Conservation (phyloP, 2,113 vertebrate genomes). For the Pseudolaguvia tuberculata region DNA sequence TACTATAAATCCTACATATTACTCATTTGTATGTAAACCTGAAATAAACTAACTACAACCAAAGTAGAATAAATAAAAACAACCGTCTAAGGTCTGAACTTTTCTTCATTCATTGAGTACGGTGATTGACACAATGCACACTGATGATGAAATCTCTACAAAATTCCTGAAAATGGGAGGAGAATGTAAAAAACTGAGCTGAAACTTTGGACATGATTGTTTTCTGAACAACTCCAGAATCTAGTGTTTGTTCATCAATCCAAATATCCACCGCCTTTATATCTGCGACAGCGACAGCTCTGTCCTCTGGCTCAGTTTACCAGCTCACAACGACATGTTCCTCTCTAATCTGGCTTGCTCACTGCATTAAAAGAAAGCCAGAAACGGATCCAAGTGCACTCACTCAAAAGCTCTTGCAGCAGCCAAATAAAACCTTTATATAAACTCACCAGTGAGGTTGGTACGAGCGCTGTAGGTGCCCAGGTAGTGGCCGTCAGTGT, state of each 20-base stretch:
- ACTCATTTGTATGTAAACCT: background rate
- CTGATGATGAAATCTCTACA: background rate
- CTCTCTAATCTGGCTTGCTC: background rate
- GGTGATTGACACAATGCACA: background rate
- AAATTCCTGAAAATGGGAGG: background rate
- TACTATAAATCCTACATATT: too few species aligned
- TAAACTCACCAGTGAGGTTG: slow-evolving; percentile 81
- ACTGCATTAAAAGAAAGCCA: too few species aligned
- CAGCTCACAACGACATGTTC: background rate
- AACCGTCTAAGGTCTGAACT: background rate
- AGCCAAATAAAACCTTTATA: background rate
- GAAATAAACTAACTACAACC: background rate
- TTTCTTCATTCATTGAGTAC: background rate
- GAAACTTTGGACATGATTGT: background rate
- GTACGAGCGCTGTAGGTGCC: slow-evolving; percentile 78
- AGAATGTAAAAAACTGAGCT: background rate
- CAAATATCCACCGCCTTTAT: background rate
- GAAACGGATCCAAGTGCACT: too few species aligned
- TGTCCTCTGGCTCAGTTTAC: background rate
- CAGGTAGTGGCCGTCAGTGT: slow-evolving; percentile 72
- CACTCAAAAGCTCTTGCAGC: background rate
- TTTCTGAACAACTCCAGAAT: background rate
- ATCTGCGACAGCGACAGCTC: too few species aligned
- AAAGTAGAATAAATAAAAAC: background rate
- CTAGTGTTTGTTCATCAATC: background rate